Evolutionary conservation across 2,797 vertebrate genomes (phyloP).

Genomic region (Sebastes vulpes): DNA sequence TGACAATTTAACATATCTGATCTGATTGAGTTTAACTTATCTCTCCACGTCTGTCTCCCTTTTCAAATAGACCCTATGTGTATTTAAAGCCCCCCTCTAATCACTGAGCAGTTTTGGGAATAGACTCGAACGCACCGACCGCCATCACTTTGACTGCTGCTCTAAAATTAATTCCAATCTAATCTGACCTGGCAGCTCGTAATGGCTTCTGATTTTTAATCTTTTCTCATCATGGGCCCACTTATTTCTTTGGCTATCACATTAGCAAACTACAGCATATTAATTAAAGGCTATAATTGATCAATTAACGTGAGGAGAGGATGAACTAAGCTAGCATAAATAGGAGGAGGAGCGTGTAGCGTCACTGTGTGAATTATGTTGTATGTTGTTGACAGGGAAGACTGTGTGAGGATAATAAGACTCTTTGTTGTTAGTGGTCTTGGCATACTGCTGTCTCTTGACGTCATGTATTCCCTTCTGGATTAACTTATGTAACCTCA

Average conservation of each 20-base stretch:
- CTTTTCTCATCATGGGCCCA: conserved; percentile 38
- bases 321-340: conserved; percentile 8
- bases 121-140: conserved; percentile 1
- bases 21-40: not conserved
- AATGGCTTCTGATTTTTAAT: conserved; percentile 56
- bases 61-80: not conserved
- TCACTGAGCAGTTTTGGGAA: conserved; percentile 17
- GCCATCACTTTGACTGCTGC: conserved; percentile 8
- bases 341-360: not conserved
- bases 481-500: conserved; percentile 59
- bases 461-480: conserved; percentile 41
- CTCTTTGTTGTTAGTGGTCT: not conserved
- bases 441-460: conserved; percentile 20
- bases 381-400: not conserved
- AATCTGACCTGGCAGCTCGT: conserved; percentile 61
- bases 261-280: conserved; percentile 35
- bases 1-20: not conserved
- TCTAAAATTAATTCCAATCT: conserved; percentile 34
- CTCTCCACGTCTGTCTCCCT: not conserved
- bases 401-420: not conserved
- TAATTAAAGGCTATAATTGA: conserved; percentile 55
- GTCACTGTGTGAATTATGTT: conserved; percentile 3
- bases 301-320: conserved; percentile 19
- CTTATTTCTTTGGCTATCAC: conserved; percentile 24
- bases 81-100: conserved; percentile 15